Conservation (phyloP, 2,888 invertebrate genomes). For the Pantelozetes paolii region DNA sequence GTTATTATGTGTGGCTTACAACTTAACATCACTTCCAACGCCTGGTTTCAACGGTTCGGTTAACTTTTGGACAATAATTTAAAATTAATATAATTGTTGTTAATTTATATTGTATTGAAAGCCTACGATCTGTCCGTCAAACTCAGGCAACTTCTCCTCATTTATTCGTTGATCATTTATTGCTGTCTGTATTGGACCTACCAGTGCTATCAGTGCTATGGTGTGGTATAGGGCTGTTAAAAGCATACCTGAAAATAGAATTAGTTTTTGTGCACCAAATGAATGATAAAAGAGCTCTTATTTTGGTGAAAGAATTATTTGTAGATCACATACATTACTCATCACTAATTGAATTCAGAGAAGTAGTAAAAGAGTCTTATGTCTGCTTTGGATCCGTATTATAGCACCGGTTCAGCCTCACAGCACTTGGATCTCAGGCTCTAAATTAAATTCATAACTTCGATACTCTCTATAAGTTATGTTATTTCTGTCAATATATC, state of each 20-base stretch:
- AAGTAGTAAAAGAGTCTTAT: conserved; percentile 18
- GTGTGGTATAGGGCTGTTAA: conserved; percentile 4
- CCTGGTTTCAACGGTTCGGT: conserved; percentile 22
- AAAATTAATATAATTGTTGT: not conserved
- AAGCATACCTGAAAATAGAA: conserved; percentile 34
- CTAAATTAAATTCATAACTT: conserved; percentile 26
- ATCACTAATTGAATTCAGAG: conserved; percentile 34
- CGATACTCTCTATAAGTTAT: not conserved
- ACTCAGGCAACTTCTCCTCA: conserved; percentile 15
- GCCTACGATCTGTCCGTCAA: conserved; percentile 16
- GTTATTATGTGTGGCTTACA: not conserved
- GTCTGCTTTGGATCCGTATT: not conserved
- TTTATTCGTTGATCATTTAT: conserved; percentile 20
- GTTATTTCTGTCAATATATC: conserved; percentile 5
- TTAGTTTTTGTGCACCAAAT: conserved; percentile 26
- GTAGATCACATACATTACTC: conserved; percentile 29
- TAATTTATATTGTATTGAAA: not conserved
- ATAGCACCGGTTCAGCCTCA: not conserved
- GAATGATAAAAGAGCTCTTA: conserved; percentile 30
- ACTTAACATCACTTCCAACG: conserved; percentile 7
- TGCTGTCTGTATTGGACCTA: not conserved
- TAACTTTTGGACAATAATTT: not conserved
- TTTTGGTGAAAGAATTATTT: conserved; percentile 34
- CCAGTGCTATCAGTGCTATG: not conserved
- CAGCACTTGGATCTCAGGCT: not conserved